A percentile compares a stretch with the other conserved stretches of the same genome.
Evolutionary conservation across 2,888 invertebrate genomes (phyloP).

Genomic region (Ariolimax columbianus): DNA sequence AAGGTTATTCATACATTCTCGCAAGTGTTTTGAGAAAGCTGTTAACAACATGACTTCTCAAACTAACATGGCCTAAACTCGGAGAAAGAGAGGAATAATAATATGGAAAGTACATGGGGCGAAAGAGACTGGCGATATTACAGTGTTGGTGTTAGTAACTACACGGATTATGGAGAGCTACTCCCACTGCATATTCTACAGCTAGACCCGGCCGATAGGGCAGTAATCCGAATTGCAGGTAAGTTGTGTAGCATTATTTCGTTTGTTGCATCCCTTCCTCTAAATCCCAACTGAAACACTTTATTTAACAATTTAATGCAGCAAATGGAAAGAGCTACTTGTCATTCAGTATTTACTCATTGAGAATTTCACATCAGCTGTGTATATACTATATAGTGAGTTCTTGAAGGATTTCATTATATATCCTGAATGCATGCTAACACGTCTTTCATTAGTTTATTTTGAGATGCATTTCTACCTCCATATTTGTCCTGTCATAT

Average conservation of each 20-base stretch:
- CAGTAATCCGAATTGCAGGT: constrained; percentile 98
- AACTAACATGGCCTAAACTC: background rate
- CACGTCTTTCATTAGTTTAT: no score
- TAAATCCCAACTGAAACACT: background rate
- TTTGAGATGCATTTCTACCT: no score
- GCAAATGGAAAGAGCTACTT: no score
- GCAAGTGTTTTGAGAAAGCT: background rate
- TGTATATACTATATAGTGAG: no score
- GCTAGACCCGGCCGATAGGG: constrained; percentile 97
- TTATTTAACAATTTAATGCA: background rate
- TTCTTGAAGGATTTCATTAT: no score
- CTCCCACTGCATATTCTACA: constrained; percentile 85
- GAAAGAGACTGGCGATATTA: constrained; percentile 40
- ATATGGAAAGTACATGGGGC: constrained; percentile 53
- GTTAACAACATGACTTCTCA: background rate
- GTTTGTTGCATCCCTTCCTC: constrained; percentile 27
- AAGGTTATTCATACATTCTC: background rate
- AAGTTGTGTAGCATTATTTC: constrained; percentile 77
- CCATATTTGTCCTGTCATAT: no score
- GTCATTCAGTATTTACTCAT: no score
- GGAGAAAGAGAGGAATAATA: background rate
- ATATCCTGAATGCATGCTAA: no score
- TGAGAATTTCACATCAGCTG: no score
- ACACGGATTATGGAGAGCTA: constrained; percentile 51
- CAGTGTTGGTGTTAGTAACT: no score